Evolutionary conservation across 2,797 vertebrate species (phyloP).

Genomic region (Cuculus canorus): DNA sequence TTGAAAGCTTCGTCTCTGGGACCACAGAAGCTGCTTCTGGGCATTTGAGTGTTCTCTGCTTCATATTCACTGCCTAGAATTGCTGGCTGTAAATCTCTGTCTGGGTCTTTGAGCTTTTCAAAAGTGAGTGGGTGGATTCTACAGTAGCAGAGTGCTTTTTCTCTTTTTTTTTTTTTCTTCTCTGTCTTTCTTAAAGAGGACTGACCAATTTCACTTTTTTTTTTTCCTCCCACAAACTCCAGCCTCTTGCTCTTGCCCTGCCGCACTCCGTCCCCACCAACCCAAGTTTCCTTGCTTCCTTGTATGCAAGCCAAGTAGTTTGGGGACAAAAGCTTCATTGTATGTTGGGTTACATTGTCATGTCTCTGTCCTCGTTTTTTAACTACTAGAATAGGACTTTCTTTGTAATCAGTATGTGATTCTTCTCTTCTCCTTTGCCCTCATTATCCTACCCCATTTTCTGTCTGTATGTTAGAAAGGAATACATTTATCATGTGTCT

Average conservation of each 20-base stretch:
- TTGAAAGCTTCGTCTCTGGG: neutral
- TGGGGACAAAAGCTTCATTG: constrained; percentile 66
- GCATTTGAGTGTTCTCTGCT: constrained; percentile 31
- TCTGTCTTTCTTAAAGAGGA: constrained; percentile 30
- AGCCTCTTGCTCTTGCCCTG: neutral
- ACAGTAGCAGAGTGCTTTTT: constrained; percentile 42
- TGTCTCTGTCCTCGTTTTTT: constrained; percentile 44
- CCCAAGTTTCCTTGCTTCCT: constrained; percentile 47
- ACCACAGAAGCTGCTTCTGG: constrained; percentile 27
- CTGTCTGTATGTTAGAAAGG: neutral
- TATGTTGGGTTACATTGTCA: constrained; percentile 62
- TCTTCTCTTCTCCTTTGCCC: constrained; percentile 9
- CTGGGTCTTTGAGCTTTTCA: constrained; percentile 42
- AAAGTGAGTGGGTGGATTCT: constrained; percentile 70
- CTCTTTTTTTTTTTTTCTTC: neutral
- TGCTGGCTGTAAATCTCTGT: constrained; percentile 55
- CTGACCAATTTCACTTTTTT: constrained; percentile 21
- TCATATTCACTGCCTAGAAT: constrained; percentile 28
- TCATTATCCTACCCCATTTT: constrained; percentile 35
- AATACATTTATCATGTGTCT: neutral
- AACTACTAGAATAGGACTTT: constrained; percentile 50
- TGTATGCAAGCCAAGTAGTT: constrained; percentile 43
- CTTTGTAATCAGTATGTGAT: constrained; percentile 58
- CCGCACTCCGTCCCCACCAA: constrained; percentile 18
- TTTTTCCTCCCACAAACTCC: neutral